Base-by-base conservation (phyloP, 2,888 invertebrate genomes). In the Balanococcus diminutus region DNA sequence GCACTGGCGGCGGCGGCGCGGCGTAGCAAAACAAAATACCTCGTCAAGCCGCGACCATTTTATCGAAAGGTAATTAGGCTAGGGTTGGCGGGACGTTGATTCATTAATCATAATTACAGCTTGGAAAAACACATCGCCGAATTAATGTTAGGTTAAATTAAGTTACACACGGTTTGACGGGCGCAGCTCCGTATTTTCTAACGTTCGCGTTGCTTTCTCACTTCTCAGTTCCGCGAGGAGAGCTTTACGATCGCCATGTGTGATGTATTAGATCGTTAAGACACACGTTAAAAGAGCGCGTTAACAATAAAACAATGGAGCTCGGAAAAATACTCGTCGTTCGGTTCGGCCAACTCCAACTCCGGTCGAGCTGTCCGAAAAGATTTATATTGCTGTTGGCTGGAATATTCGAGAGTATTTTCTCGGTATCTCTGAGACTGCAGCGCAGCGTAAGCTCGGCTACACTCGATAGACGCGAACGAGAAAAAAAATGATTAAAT, bases 21-120 rank as follows among this genome's bases (percentile, higher is more conserved):
- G 11, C 14, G 56, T 19, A n/a, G n/a, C n/a, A 14, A 19, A 8
- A 22, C 56, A 56, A 56, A 56, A 56, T 56, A 56, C 22, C 67
- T 67, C 67, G 67, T 67, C 67, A 67, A 67, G 28, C 28, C 67
- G 67, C 67, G 67, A 67, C 25, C 67, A 67, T 67, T 16, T 56
- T 72, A 79, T 79, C 75, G 75, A 79, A 36, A 36, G 75, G 36
- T 79, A 79, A 79, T 79, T 79, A 79, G 75, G 19, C 25, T 14
- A 67, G 28, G 14, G 75, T 36, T 79, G 9, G 14, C 19, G 6
- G 11, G n/a, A 22, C 1, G 56, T 22, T 79, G 36, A 14, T 16
- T 79, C 75, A 79, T 79, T 79, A 79, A 79, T 79, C 75, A 79
- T 79, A 79, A 79, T 79, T 79, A 79, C 75, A 36, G 75, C 75